Evolutionary conservation across 1,140 invertebrate species (phyloP).

Genomic region (Subanguina moxae): DNA sequence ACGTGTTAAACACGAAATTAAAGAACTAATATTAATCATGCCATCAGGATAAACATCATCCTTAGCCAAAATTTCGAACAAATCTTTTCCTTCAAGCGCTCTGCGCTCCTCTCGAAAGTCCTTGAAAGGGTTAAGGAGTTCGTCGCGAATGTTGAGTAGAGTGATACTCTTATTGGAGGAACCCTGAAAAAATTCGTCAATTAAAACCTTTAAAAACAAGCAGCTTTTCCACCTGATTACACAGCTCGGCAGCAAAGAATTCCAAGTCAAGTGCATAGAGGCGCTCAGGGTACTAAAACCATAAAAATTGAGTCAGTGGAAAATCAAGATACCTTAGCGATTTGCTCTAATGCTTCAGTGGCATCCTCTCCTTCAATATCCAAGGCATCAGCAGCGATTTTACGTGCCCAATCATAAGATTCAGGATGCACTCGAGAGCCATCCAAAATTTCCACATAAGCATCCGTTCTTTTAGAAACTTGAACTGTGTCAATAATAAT

Average conservation of each 20-base stretch:
- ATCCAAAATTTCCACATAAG: constrained; percentile 72
- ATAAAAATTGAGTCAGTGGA: too few relatives aligned
- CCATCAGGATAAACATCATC: constrained; percentile 12
- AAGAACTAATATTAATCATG: not conserved
- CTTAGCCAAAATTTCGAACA: constrained; percentile 83
- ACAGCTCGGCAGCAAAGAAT: too few relatives aligned
- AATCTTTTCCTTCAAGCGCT: constrained; percentile 75
- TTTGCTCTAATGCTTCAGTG: constrained; percentile 90
- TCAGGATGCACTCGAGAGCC: constrained; percentile 96
- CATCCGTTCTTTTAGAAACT: constrained; percentile 34
- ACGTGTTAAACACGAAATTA: constrained; percentile 15
- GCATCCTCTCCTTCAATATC: constrained; percentile 94
- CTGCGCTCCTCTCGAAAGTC: constrained; percentile 78
- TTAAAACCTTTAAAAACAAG: constrained; percentile 1
- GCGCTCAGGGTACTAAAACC: too few relatives aligned
- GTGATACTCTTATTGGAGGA: constrained; percentile 97
- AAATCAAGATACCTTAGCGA: constrained; percentile 64
- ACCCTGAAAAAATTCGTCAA: constrained; percentile 65
- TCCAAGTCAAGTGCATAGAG: too few relatives aligned
- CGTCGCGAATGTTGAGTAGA: constrained; percentile 90
- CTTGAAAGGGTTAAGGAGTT: constrained; percentile 89
- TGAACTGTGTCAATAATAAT: constrained; percentile 91
- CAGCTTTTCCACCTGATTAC: too few relatives aligned
- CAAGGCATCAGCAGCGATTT: constrained; percentile 98
- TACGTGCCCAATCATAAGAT: constrained; percentile 92